Conservation (phyloP, 1,140 invertebrate genomes). For the Bathynomus jamesi region DNA sequence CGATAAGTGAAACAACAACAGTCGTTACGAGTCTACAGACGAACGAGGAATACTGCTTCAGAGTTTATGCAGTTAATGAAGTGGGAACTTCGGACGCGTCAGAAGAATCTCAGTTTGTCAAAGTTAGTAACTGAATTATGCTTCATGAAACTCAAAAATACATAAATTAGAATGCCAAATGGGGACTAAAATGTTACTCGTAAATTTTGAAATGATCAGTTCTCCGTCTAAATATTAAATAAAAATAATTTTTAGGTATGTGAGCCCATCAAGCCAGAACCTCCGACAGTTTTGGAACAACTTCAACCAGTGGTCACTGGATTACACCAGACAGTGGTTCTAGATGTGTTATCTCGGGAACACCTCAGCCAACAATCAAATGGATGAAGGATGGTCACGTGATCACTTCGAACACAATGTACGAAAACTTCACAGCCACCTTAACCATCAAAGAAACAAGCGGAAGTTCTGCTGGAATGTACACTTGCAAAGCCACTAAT, state of each 20-base stretch:
- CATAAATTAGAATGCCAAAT: too few relatives aligned
- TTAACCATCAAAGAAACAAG: constrained; percentile 58
- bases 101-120: constrained; percentile 27
- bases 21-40: constrained; percentile 58
- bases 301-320: constrained; percentile 53
- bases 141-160: too few relatives aligned
- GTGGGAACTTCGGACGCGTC: constrained; percentile 51
- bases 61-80: constrained; percentile 65
- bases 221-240: too few relatives aligned
- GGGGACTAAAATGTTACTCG: too few relatives aligned
- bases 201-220: too few relatives aligned
- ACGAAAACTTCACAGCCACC: constrained; percentile 65
- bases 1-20: constrained; percentile 56
- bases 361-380: constrained; percentile 69
- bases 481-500: constrained; percentile 60
- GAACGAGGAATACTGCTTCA: constrained; percentile 64
- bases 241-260: constrained; percentile 51
- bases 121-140: too few relatives aligned
- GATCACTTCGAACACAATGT: constrained; percentile 50
- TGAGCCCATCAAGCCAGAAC: constrained; percentile 48
- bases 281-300: constrained; percentile 55
- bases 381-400: constrained; percentile 56
- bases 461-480: constrained; percentile 56
- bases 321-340: constrained; percentile 53
- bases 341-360: constrained; percentile 70